Percentiles rank a stretch among this genome's conserved stretches.
phyloP scores from a whole-genome alignment of 2,888 invertebrate species.

The Poecilobothrus nobilitatus region DNA sequence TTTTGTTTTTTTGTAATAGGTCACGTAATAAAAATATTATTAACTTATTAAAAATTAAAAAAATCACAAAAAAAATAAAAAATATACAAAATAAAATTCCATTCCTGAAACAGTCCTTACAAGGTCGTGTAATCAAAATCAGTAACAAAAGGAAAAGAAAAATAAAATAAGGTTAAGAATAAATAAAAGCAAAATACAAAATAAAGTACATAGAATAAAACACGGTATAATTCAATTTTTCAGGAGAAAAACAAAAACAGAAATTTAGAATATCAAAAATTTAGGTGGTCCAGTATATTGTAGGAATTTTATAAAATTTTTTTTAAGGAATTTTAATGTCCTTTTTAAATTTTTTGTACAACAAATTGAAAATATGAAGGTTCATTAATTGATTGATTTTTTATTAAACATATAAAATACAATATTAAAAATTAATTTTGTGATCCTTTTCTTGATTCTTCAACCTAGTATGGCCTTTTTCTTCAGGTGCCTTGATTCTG shows the following conservation, averaged over 20 bases:
- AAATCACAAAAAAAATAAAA: background rate
- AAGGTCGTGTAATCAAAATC: background rate
- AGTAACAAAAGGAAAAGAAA: background rate
- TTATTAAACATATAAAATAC: no score
- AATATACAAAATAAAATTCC: background rate
- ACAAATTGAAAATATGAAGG: no score
- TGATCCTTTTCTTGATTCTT: no score
- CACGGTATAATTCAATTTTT: background rate
- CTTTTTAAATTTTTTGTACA: no score
- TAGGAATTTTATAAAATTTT: no score
- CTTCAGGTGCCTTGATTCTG: no score
- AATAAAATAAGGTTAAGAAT: background rate
- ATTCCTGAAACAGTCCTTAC: background rate
- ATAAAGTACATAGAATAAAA: background rate
- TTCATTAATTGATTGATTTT: no score
- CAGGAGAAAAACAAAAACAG: background rate
- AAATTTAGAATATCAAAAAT: background rate
- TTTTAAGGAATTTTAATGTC: no score
- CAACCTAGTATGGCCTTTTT: no score
- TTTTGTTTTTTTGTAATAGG: background rate
- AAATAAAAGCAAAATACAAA: background rate
- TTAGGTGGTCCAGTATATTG: no score
- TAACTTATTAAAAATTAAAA: conserved; percentile 3
- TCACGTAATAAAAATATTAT: conserved; percentile 1
- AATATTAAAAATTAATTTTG: no score